Percentiles rank a stretch among this genome's conserved stretches.
Conservation (phyloP, 2,113 vertebrate species). For the Silurus asotus region DNA sequence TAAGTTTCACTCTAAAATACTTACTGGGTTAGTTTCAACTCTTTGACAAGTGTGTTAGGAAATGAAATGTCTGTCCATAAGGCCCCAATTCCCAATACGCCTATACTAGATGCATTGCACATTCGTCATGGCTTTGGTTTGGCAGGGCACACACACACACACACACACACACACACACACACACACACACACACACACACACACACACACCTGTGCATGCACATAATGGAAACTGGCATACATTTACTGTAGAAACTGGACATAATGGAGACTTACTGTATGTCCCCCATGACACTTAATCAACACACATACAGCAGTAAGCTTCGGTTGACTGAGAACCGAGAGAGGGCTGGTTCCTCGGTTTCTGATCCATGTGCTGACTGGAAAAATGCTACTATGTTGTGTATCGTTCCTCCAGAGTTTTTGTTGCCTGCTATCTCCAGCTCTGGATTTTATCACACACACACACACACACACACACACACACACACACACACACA, state of each 20-base stretch:
- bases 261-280: slow-evolving; percentile 27
- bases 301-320: slow-evolving; percentile 1
- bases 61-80: not conserved
- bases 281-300: slow-evolving; percentile 2
- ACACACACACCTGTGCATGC: slow-evolving; percentile 5
- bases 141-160: not conserved
- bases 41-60: not conserved
- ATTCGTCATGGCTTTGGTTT: slow-evolving; percentile 20
- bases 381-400: slow-evolving; percentile 43
- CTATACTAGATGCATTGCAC: not conserved
- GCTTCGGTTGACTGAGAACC: slow-evolving; percentile 18
- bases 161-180: not conserved
- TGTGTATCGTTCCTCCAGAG: slow-evolving; percentile 41
- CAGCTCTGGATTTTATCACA: slow-evolving; percentile 39
- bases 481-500: slow-evolving; percentile 25
- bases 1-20: not conserved
- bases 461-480: slow-evolving; percentile 11
- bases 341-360: slow-evolving; percentile 10
- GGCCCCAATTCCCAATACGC: slow-evolving; percentile 11
- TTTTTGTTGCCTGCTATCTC: slow-evolving; percentile 18
- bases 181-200: not conserved
- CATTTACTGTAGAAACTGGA: slow-evolving; percentile 30
- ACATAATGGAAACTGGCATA: not conserved
- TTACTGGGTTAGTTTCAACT: slow-evolving; percentile 5
- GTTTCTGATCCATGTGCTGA: slow-evolving; percentile 19